Evolutionary conservation across 2,113 vertebrate species (phyloP).

Genomic region (Cisticola juncidis): DNA sequence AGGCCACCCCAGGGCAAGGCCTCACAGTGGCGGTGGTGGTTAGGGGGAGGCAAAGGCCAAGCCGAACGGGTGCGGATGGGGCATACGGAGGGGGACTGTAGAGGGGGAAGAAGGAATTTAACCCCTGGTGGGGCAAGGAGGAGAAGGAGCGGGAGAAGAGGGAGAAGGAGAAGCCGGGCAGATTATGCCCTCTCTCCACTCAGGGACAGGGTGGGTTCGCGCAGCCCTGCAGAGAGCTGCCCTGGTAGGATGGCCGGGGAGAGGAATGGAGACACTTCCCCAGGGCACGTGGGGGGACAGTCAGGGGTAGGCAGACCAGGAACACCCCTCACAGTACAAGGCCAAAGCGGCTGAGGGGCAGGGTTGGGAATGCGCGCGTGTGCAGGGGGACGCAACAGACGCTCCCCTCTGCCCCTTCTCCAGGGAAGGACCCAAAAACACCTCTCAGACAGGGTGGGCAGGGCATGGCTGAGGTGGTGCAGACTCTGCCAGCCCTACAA

Average conservation of each 20-base stretch:
- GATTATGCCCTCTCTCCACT: not conserved
- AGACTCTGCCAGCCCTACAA: not conserved
- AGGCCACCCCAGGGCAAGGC: conserved; percentile 43
- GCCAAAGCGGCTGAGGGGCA: not conserved
- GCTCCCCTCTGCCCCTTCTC: not conserved
- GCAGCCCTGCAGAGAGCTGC: not conserved
- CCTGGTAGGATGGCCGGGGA: not conserved
- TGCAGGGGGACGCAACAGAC: not conserved
- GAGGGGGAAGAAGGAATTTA: not conserved
- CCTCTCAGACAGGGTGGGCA: not conserved
- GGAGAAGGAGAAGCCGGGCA: not conserved
- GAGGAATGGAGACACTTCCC: not conserved
- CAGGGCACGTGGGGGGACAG: fast-evolving
- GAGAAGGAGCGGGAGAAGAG: not conserved
- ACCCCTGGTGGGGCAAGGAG: not conserved
- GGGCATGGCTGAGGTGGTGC: not conserved
- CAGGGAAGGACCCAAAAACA: not conserved
- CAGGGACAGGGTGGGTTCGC: fast-evolving
- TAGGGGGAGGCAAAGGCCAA: conserved; percentile 35
- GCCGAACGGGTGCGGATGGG: not conserved
- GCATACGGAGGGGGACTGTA: fast-evolving
- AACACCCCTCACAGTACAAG: not conserved
- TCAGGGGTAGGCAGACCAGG: not conserved
- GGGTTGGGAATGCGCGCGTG: not conserved
- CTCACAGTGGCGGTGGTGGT: conserved; percentile 52